Base-by-base conservation (phyloP, 2,888 invertebrate genomes). In the Drosophila fulvimacula region DNA sequence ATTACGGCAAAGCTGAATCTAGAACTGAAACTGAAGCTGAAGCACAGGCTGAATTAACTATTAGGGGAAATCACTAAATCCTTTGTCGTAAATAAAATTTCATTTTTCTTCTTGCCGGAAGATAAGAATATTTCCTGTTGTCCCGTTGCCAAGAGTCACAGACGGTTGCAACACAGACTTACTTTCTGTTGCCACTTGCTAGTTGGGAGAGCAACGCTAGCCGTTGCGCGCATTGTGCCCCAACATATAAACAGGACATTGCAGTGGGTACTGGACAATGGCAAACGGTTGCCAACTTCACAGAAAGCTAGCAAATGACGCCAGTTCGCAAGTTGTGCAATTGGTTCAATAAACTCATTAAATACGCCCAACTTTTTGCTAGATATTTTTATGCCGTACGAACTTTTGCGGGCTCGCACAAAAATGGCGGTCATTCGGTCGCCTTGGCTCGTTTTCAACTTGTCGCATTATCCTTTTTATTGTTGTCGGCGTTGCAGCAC, bases 271-370 rank as follows among this genome's bases (percentile, higher is more conserved):
- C 58, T 53, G 61, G 59, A 67, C 69, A 74, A 1, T 30, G 27
- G 27, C 38, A 55, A 61, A 36, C 62, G 21, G 46, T 59, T 79
- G 78, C 60, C 67, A 71, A 74, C 65, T 74, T 58, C 59, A 52
- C 58, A 49, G 69, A 46, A 52, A 63, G 52, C 69, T 67, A 74
- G 58, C 73, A 72, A 73, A 82, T 81, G 87, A 69, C 71, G 74
- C 72, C 72, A 76, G 82, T 69, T 82, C 44, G 79, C 75, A 85
- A 83, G 66, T 83, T 73, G 61, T 66, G 71, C 84, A 89, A 85
- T 88, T 89, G 84, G 84, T 89, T 89, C 84, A 85, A 85, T 85
- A 85, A 85, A 88, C 84, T 85, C 84, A 89, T 85, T 85, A 85
- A 89, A 81, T 70, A 76, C 68, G 58, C 69, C 79, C 66, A 89